Evolutionary conservation across 2,888 invertebrate species (phyloP), one percentile per base, ranked within the genome.

Genomic region (Cryptosula pallasiana): DNA sequence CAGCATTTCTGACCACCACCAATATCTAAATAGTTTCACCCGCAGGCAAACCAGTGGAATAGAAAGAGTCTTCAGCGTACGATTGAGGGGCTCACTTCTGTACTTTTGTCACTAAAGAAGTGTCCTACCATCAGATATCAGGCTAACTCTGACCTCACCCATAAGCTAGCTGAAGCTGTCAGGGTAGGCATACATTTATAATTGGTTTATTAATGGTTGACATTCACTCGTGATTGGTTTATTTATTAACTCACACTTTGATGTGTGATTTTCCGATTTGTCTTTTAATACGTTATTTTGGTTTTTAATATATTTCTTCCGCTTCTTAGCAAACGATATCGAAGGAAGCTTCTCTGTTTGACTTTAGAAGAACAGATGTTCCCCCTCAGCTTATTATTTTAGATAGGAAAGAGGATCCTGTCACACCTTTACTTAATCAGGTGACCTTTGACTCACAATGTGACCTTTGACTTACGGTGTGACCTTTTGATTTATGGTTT

Each of bases 391-490:
- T 99, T 73, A 85, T 99, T 36, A 91, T 99, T 75, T 82, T 99
- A 54, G 99, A 99, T 84, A 88, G 99, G 76, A 88, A 93, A 78
- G 94, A 94, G 82, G 99, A 99, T 86, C 93, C 96, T 0, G 91
- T 98, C 5, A 97, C 99, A 0, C 99, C 99, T 0, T 86, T 99
- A 72, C 86, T 99, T 35, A 95, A 93, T 85, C 93, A 93, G 87
- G 90, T 90, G 75, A 45, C n/a, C n/a, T n/a, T n/a, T n/a, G n/a
- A n/a, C n/a, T n/a, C n/a, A n/a, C n/a, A n/a, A n/a, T n/a, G n/a
- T n/a, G n/a, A n/a, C n/a, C n/a, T n/a, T n/a, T n/a, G n/a, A n/a
- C n/a, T n/a, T n/a, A n/a, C n/a, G n/a, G n/a, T n/a, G n/a, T n/a
- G n/a, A n/a, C n/a, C n/a, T n/a, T n/a, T n/a, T n/a, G n/a, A n/a